Evolutionary conservation across 2,888 invertebrate species (phyloP).

Genomic region (Pristionchus arcanus): DNA sequence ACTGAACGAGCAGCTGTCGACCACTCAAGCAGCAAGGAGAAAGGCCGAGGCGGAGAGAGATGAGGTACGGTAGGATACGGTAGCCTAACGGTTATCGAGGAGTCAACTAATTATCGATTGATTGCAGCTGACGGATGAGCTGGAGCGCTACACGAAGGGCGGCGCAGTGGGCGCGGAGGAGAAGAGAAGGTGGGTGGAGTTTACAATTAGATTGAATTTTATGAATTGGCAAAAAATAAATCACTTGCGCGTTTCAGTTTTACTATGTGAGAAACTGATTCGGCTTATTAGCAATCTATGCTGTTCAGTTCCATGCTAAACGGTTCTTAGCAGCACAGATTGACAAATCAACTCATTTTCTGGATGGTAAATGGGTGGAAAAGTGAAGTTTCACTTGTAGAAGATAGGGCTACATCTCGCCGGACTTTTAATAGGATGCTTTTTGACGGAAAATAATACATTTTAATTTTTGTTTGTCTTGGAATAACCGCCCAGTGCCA

Average conservation of each 20-base stretch:
- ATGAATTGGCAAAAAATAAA: neutral
- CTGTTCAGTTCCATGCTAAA: neutral
- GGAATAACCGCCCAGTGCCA: too few relatives aligned
- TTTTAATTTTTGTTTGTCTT: too few relatives aligned
- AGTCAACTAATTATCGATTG: neutral
- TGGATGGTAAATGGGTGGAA: neutral
- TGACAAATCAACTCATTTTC: too few relatives aligned
- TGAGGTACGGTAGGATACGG: conserved; percentile 50
- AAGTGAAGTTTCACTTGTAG: neutral
- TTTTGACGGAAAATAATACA: too few relatives aligned
- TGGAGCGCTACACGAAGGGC: conserved; percentile 79
- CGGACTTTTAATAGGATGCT: too few relatives aligned
- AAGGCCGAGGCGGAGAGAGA: conserved; percentile 61
- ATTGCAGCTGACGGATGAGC: conserved; percentile 88
- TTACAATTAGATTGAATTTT: neutral
- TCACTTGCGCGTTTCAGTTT: too few relatives aligned
- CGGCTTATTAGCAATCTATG: too few relatives aligned
- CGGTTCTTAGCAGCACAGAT: too few relatives aligned
- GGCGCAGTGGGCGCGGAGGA: conserved; percentile 51
- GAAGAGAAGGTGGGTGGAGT: conserved; percentile 41
- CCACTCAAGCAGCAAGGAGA: conserved; percentile 55
- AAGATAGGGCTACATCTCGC: neutral
- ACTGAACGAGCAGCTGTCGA: conserved; percentile 55
- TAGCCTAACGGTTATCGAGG: neutral
- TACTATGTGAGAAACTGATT: too few relatives aligned